Evolutionary conservation across 2,888 invertebrate genomes (phyloP).

Genomic region (Globia sparganii): DNA sequence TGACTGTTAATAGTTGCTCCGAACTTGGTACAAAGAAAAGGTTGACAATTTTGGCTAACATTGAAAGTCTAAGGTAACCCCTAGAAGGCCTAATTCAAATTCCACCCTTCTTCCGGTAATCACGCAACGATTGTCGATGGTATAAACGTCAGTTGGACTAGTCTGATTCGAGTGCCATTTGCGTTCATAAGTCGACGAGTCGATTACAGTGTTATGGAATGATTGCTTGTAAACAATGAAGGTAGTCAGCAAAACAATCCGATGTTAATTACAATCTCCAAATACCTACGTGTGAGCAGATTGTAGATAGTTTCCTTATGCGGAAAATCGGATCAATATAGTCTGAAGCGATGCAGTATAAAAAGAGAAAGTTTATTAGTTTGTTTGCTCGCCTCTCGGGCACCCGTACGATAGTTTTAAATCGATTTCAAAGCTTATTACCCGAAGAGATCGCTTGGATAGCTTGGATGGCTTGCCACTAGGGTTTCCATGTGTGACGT

Average conservation of each 20-base stretch:
- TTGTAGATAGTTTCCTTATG: constrained; percentile 54
- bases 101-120: neutral
- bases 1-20: neutral
- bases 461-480: constrained; percentile 25
- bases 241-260: constrained; percentile 23
- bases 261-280: constrained; percentile 17
- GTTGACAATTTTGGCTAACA: neutral
- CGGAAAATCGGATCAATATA: constrained; percentile 52
- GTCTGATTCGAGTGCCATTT: neutral
- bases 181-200: neutral
- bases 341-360: constrained; percentile 54
- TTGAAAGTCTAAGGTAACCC: neutral
- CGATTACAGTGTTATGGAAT: constrained; percentile 1
- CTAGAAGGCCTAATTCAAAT: neutral
- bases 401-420: constrained; percentile 64
- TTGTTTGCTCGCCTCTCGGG: constrained; percentile 58
- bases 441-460: constrained; percentile 43
- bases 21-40: neutral
- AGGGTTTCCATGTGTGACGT: constrained; percentile 38
- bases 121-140: neutral
- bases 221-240: constrained; percentile 47
- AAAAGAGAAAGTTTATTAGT: constrained; percentile 65
- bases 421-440: constrained; percentile 66
- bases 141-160: neutral
- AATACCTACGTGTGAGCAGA: constrained; percentile 42